A percentile compares a stretch with the other conserved stretches of the same genome.
Conservation (phyloP, 2,113 vertebrate species). For the Butorides virescens region DNA sequence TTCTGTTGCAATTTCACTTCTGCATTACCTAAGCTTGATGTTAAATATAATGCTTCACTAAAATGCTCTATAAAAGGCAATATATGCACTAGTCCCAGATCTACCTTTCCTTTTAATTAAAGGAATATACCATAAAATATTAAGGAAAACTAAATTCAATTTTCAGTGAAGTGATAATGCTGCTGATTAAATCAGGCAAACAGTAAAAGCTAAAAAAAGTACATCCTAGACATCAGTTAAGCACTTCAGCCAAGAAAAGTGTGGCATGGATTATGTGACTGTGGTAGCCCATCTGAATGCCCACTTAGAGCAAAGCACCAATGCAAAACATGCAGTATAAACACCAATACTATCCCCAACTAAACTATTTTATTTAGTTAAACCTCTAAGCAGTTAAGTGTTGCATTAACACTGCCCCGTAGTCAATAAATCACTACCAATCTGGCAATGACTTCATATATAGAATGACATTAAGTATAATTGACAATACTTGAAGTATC, state of each 20-base stretch:
- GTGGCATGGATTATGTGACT: no score
- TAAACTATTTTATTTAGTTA: neutral
- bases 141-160: neutral
- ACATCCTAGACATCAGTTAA: neutral
- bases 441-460: neutral
- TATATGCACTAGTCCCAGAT: neutral
- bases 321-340: neutral
- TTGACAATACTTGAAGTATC: neutral
- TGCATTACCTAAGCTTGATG: neutral
- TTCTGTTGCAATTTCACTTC: neutral
- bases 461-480: neutral
- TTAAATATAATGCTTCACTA: neutral
- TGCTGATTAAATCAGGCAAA: neutral
- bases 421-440: neutral
- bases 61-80: neutral
- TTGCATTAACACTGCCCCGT: neutral
- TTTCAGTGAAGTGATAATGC: neutral
- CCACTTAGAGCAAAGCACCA: neutral
- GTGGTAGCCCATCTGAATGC: neutral
- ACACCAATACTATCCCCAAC: neutral
- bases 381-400: neutral
- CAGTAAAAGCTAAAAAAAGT: neutral
- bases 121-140: neutral
- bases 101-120: neutral
- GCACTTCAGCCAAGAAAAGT: neutral